phyloP scores from a whole-genome alignment of 2,888 invertebrate species.

The Resseliella maxima region DNA sequence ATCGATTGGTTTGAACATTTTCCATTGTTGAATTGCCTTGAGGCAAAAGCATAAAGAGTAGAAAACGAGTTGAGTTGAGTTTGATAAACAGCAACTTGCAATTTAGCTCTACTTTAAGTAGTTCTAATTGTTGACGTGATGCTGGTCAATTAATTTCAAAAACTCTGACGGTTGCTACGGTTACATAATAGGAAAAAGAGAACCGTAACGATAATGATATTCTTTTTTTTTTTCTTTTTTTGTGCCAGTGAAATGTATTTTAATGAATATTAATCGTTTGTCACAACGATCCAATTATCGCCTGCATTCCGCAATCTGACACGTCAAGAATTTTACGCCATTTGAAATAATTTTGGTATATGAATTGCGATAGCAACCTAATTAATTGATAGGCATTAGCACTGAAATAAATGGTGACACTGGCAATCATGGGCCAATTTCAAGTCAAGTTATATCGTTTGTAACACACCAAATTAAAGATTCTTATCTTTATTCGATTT shows the following conservation, averaged over 20 bases:
- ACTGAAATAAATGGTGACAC: neutral
- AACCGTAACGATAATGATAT: neutral
- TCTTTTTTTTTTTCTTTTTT: no score
- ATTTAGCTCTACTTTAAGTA: neutral
- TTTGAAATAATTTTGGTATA: neutral
- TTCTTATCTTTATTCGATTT: neutral
- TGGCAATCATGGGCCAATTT: no score
- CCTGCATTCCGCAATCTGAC: constrained; percentile 22
- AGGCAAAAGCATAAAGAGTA: neutral
- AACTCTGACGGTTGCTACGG: neutral
- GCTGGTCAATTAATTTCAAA: constrained; percentile 13
- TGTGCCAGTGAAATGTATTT: neutral
- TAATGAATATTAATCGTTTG: constrained; percentile 44
- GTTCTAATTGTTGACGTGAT: constrained; percentile 37
- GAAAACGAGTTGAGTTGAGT: no score
- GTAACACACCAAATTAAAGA: neutral
- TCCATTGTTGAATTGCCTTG: no score
- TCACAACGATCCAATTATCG: constrained; percentile 19
- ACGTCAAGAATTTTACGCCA: neutral
- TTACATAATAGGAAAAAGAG: neutral
- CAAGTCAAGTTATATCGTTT: neutral
- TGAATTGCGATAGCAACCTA: neutral
- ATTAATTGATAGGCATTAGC: constrained; percentile 30
- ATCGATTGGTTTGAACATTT: neutral
- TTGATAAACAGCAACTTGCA: neutral